Evolutionary conservation across 2,113 vertebrate species (phyloP), one percentile per base, ranked within the genome.

Genomic region (Procapra przewalskii): DNA sequence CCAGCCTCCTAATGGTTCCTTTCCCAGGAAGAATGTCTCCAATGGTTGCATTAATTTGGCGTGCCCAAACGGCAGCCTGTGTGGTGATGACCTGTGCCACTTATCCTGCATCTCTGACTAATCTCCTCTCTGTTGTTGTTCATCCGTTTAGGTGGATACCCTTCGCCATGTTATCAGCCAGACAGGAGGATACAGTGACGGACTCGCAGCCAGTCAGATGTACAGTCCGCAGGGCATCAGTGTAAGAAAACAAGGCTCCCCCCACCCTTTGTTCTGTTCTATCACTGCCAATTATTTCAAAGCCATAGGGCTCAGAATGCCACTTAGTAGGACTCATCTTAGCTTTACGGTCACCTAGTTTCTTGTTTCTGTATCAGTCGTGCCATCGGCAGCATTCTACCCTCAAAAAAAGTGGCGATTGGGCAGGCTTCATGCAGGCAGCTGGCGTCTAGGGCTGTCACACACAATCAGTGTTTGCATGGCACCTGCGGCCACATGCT

Each of bases 121-220:
- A 98, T 50, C 31, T 71, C 79, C 48, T 96, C 91, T 98, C 98
- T 98, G 80, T 97, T 99, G 95, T 98, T 54, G 21, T 98, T 99
- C 98, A 16, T 98, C 98, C 97, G 96, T 99, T 99, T 99, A 99
- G 99, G 99, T 99, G 99, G 99, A 99, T 99, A 99, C 99, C 99
- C 99, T 99, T 99, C 99, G 99, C 99, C 99, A 99, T 99, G 99
- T 99, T 99, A 99, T 99, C 99, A 99, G 99, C 99, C 99, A 99
- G 99, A 99, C 99, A 99, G 99, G 99, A 99, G 99, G 99, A 99
- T 99, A 99, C 99, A 99, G 99, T 99, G 99, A 99, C 97, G 99
- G 99, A 99, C 99, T 99, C 98, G 99, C 99, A 99, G 99, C 99
- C 99, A 99, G 99, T 99, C 99, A 99, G 99, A 99, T 99, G 99